A percentile compares a stretch with the other conserved stretches of the same genome.
Evolutionary conservation across 1,140 invertebrate genomes (phyloP).

Genomic region (Conopomorpha cramerella): DNA sequence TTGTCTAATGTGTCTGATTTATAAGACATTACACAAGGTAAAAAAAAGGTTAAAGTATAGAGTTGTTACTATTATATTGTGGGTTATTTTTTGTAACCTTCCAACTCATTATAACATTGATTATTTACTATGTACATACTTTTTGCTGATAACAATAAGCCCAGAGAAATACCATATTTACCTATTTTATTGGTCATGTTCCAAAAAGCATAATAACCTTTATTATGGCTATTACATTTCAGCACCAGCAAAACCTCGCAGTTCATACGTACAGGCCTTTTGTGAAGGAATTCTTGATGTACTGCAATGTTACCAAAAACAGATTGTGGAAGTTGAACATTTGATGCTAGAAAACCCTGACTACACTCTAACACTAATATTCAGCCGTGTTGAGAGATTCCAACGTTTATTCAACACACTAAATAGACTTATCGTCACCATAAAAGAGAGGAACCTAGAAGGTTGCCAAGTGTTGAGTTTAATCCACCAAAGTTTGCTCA

Average conservation of each 20-base stretch:
- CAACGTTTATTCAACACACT: constrained; percentile 43
- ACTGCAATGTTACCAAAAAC: constrained; percentile 38
- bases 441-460: constrained; percentile 41
- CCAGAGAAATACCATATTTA: neutral
- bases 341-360: constrained; percentile 39
- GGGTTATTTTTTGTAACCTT: neutral
- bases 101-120: neutral
- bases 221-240: too few relatives aligned
- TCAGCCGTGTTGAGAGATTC: constrained; percentile 47
- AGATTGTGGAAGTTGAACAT: constrained; percentile 38
- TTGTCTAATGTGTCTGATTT: too few relatives aligned
- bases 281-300: constrained; percentile 53
- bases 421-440: constrained; percentile 38
- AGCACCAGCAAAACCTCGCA: constrained; percentile 23
- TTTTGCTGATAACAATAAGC: neutral
- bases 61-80: too few relatives aligned
- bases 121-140: neutral
- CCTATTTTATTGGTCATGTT: too few relatives aligned
- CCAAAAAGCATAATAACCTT: too few relatives aligned
- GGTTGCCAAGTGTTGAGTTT: constrained; percentile 54
- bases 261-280: constrained; percentile 51
- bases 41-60: too few relatives aligned
- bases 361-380: constrained; percentile 43
- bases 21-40: too few relatives aligned
- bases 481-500: constrained; percentile 46